Conservation (phyloP, 2,113 vertebrate genomes). For the Emydocephalus ijimae region DNA sequence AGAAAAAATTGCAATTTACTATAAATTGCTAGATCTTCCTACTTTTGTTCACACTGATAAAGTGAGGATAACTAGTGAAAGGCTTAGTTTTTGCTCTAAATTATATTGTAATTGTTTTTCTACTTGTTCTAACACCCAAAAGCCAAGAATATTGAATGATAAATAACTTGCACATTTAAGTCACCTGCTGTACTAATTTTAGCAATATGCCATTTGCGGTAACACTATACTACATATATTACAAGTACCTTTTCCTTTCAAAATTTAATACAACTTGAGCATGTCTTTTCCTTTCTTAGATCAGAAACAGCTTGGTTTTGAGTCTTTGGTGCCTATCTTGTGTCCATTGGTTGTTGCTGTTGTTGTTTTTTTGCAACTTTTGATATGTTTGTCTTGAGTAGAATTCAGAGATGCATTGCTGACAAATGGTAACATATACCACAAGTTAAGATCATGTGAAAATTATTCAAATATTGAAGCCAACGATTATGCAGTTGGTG, state of each 20-base stretch:
- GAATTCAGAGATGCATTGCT: background rate
- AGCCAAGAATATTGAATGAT: background rate
- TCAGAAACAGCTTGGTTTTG: background rate
- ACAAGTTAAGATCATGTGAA: background rate
- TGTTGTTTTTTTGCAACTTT: background rate
- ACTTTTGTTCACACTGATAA: background rate
- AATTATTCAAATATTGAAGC: background rate
- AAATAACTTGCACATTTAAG: background rate
- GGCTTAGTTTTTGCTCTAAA: background rate
- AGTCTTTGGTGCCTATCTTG: background rate
- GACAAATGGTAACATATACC: background rate
- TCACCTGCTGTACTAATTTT: background rate
- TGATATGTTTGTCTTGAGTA: background rate
- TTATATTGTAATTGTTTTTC: background rate
- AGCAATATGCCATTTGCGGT: background rate
- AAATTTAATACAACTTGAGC: background rate
- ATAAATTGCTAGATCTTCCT: background rate
- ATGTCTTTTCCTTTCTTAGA: background rate
- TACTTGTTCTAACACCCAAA: background rate
- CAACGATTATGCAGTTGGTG: background rate
- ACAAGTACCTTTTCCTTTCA: background rate
- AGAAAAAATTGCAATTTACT: background rate
- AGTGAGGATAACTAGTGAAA: background rate
- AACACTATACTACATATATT: background rate
- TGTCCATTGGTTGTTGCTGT: background rate